These are phyloP conservation scores for Acanthurus leucopareius DNA, from an alignment of 2,797 vertebrate species.

Conservation along the genomic window DNA sequence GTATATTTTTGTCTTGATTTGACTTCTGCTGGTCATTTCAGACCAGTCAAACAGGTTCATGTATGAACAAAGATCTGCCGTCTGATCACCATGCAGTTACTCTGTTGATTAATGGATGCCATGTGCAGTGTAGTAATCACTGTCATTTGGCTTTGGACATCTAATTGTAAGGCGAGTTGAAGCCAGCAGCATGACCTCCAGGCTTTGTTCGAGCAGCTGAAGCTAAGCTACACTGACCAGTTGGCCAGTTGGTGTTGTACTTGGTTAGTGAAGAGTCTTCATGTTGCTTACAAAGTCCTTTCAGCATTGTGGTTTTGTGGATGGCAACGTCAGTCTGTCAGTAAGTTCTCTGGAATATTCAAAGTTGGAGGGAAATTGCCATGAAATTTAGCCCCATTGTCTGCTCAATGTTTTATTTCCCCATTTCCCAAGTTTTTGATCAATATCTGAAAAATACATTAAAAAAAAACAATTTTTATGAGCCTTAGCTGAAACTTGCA, in stretches of 20 bases:
- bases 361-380: no score
- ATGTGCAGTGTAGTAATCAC: constrained; percentile 61
- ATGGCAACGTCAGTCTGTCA: no score
- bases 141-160: constrained; percentile 61
- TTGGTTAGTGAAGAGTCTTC: no score
- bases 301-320: no score
- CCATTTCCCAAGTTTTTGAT: no score
- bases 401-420: no score
- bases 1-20: not conserved
- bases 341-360: no score
- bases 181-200: constrained; percentile 67
- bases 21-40: not conserved
- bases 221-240: constrained; percentile 62
- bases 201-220: constrained; percentile 71
- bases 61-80: constrained; percentile 20
- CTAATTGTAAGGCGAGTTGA: constrained; percentile 64
- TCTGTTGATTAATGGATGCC: constrained; percentile 61
- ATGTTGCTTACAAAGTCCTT: no score
- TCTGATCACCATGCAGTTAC: constrained; percentile 43
- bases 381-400: no score
- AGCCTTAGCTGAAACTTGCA: no score
- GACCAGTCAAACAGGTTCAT: constrained; percentile 18
- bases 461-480: no score
- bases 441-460: no score
- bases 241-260: constrained; percentile 5